Base-by-base conservation (phyloP, 2,113 vertebrate species). In the Aptenodytes patagonicus region DNA sequence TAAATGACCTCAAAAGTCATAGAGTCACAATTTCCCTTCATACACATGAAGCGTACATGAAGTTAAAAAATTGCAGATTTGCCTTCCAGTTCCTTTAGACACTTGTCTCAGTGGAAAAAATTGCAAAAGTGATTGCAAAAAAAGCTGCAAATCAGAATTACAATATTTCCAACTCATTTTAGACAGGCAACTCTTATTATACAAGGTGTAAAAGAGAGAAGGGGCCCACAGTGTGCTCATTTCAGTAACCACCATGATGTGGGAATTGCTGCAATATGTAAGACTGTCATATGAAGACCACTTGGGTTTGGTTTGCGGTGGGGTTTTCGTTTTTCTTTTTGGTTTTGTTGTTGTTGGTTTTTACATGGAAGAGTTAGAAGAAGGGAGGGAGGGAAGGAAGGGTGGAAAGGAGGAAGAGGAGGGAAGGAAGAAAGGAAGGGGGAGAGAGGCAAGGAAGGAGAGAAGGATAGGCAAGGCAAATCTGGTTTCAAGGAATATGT, bases 371-470 rank as follows among this genome's bases (percentile, higher is more conserved):
- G 21, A 66, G 0, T 44, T 42, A 52, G 51, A 78, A 81, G 24
- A 42, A 68, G 11, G 9, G 61, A 62, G 4, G 21, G 16, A 21
- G 7, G 9, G 7, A 54, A 18, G 17, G 9, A 21, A 69, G 19
- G 4, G 6, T 3, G 8, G 3, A 44, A 10, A 26, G 26, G 47
- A 66, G 17, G 5, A 36, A 73, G 4, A 54, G 0, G 1, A 82
- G 17, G 38, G 5, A 10, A 44, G 11, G 13, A 60, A 73, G 5
- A 28, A 19, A 42, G 13, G 7, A 8, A 3, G 13, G 9, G 12
- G 8, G 8, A 69, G 20, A 7, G 17, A 34, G 6, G 16, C 5
- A 62, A 71, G 24, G 5, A 71, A 29, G 21, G 25, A 68, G 18
- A 76, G 22, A 54, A 92, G 25, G 10, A 84, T 88, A 80, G 4